Evolutionary conservation across 1,140 invertebrate genomes (phyloP), one percentile per base, ranked within the genome.

Genomic region (Aphis craccivora): DNA sequence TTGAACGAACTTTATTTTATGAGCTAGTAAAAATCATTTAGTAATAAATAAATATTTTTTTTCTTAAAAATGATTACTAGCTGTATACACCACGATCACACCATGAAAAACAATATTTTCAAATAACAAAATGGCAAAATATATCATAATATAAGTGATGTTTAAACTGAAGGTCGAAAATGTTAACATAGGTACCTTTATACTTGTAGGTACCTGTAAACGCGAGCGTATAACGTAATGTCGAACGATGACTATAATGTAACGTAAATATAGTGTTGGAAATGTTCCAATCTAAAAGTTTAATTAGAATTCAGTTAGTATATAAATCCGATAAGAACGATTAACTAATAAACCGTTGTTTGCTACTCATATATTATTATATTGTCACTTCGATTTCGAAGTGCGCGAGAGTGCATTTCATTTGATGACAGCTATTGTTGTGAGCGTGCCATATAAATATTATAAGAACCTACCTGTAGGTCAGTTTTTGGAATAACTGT

Each of bases 221-320:
- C n/a, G 30, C 45, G 23, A 83, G n/a, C 2, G 35, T 89, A 51
- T 48, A 83, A 51, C 22, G 91, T 48, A 92, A 84, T 83, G 76
- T 45, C 40, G n/a, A 76, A 76, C 30, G 67, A 92, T 92, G n/a
- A 84, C 37, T 91, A 83, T 91, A 91, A 83, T 83, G 91, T 76
- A 37, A 93, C 48, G 48, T 53, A 93, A 93, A 55, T 93, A 53
- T 84, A 93, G 91, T 93, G 43, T 93, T 93, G 91, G 91, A 93
- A 53, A 86, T 25, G 48, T 53, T 93, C 91, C 91, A 93, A 93
- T 53, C 35, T 6, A 84, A 86, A 40, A 86, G 48, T 93, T 93
- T 86, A 93, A 93, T 93, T 53, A 93, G 43, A 83, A 18, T 76
- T 25, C 37, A 37, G n/a, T 48, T 81, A 35, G 91, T 93, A 43